Base-by-base conservation (phyloP, 64 coral and sea anemone species). In the Pachyseris speciosa region DNA sequence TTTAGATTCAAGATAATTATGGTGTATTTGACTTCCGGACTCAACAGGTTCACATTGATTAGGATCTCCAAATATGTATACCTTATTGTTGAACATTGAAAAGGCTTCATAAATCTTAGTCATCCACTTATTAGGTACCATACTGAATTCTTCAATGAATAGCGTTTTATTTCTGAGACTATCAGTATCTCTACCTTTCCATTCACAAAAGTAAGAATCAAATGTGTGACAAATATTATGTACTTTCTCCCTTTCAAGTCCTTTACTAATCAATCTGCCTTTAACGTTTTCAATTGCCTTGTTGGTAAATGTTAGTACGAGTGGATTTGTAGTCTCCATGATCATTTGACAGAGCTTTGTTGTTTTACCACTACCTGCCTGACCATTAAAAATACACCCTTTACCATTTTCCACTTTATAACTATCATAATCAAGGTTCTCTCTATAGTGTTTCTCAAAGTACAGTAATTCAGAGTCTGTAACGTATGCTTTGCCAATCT, bases 71-170 rank as follows among this genome's bases (percentile, higher is more conserved):
- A 49, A 90, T 2, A 90, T 0, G 20, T 90, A 90, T 5, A 80
- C 11, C 11, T 17, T 83, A 26, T 80, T 68, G 7, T 69, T 52
- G 17, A 37, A 83, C 12, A n/a, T 71, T 12, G 26, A 71, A 33
- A 32, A 83, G 28, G 88, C 64, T 39, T 72, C 10, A 7, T 91
- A 91, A 12, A 91, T 81, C 27, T 0, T 49, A 0, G 63, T 81
- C 4, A 83, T 81, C 76, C 44, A 83, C 37, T 83, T 72, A 27
- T 91, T 83, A 9, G 76, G 75, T 5, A 91, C 28, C 75, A 83
- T 91, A 22, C 40, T 70, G 4, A 69, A 91, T 64, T 91, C 88
- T 69, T 91, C 88, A 20, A 83, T 69, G 9, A 91, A 91, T 10
- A 91, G 25, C 0, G 74, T 55, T 29, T 91, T 83, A 26, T 83